A percentile compares a stretch with the other conserved stretches of the same genome.
Conservation (phyloP, 2,113 vertebrate species). For the Stigmatopora nigra region DNA sequence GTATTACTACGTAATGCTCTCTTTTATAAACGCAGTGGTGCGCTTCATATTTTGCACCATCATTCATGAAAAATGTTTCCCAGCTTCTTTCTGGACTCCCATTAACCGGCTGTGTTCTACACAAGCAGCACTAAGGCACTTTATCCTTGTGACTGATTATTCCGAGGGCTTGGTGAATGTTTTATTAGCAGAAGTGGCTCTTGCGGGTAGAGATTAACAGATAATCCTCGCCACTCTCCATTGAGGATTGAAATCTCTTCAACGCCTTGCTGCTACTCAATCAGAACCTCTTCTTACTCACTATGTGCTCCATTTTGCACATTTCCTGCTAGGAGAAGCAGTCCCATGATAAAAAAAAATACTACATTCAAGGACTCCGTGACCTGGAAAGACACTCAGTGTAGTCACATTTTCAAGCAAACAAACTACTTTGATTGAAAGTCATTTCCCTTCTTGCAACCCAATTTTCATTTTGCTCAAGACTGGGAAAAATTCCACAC, state of each 20-base stretch:
- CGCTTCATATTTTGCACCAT: conserved; percentile 40
- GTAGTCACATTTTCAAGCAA: conserved; percentile 10
- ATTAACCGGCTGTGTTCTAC: conserved; percentile 38
- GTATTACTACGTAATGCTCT: neutral
- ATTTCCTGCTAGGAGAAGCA: conserved; percentile 13
- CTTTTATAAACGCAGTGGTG: conserved; percentile 31
- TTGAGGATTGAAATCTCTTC: conserved; percentile 52
- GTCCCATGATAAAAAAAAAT: conserved; percentile 2
- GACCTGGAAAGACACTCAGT: conserved; percentile 3
- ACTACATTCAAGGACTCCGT: neutral
- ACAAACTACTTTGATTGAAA: conserved; percentile 16
- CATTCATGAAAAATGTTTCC: conserved; percentile 36
- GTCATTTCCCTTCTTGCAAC: conserved; percentile 24
- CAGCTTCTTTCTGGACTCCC: conserved; percentile 18
- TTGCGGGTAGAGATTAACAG: conserved; percentile 41
- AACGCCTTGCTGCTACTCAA: conserved; percentile 32
- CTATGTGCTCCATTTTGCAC: conserved; percentile 12
- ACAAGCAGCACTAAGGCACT: conserved; percentile 17
- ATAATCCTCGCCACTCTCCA: conserved; percentile 47
- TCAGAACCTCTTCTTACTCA: conserved; percentile 16
- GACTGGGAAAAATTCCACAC: conserved; percentile 24
- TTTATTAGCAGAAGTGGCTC: conserved; percentile 43
- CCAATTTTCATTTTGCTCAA: conserved; percentile 16
- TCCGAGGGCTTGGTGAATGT: conserved; percentile 22
- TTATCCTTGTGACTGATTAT: conserved; percentile 34